Conservation (phyloP, 2,113 vertebrate species). For the Calyptommatus sinebrachiatus region DNA sequence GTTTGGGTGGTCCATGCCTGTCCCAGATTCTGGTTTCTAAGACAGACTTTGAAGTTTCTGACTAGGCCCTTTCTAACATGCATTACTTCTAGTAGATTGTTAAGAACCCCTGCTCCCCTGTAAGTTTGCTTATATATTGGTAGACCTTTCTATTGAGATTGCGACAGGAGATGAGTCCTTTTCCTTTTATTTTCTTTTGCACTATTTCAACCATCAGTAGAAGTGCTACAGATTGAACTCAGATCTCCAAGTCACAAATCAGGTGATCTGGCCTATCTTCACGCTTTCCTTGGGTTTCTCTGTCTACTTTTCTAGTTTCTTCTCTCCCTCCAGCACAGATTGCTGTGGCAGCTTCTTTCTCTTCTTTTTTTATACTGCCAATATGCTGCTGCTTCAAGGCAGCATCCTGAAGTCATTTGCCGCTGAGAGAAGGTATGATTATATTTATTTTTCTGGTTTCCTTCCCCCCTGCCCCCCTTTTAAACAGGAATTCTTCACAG, state of each 20-base stretch:
- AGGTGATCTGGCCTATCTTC: neutral
- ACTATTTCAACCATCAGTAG: too few species aligned
- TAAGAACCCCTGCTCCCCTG: too few species aligned
- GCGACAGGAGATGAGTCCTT: too few species aligned
- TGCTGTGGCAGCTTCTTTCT: neutral
- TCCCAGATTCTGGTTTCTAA: too few species aligned
- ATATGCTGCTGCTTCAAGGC: constrained; percentile 19
- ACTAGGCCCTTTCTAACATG: too few species aligned
- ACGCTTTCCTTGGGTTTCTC: too few species aligned
- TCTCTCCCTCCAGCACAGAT: neutral
- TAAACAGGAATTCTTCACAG: constrained; percentile 37
- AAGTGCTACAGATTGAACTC: neutral
- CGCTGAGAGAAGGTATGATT: constrained; percentile 41
- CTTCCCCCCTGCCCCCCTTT: neutral
- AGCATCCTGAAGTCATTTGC: constrained; percentile 38
- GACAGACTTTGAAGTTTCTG: too few species aligned
- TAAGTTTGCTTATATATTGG: too few species aligned
- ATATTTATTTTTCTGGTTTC: constrained; percentile 32
- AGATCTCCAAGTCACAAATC: neutral
- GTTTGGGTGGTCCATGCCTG: too few species aligned
- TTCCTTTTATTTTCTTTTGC: too few species aligned
- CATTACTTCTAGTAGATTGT: too few species aligned
- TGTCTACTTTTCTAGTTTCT: neutral
- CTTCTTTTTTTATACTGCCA: neutral
- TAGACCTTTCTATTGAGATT: too few species aligned